Base-by-base conservation (phyloP, 2,113 vertebrate genomes). In the Pterophyllum scalare region DNA sequence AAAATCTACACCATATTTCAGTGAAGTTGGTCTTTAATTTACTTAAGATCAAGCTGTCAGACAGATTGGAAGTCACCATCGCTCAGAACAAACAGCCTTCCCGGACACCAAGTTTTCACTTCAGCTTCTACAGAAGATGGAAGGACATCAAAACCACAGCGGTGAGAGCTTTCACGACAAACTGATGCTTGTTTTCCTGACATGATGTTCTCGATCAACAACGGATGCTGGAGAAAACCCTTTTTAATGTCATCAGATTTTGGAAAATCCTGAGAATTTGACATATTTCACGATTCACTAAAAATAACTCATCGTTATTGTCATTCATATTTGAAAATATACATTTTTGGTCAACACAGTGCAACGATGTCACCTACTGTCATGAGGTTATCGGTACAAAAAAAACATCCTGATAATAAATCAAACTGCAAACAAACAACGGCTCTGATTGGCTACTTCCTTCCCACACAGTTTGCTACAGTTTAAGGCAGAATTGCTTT, bases 401-500 rank as follows among this genome's bases (percentile, higher is more conserved):
- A 79, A 56, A n/a, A 31, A 57, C 24, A 2, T 13, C 54, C 22
- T 12, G 24, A 75, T 59, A 31, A 72, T 49, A 20, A 33, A 80
- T 59, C 31, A 62, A 14, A 61, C 14, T 59, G 54, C 38, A 80
- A 72, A 81, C 77, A 67, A 67, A 85, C 75, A 67, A 67, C 26
- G 20, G 24, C 57, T 80, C 43, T 28, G 77, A 88, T 75, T 59
- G 70, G 64, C 78, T 81, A 58, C 57, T 5, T 83, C 80, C 0
- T 19, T 57, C 78, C 26, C 14, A 2, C 79, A 72, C 60, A 52
- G 57, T 43, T 84, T 76, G 88, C 92, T 92, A 92, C 83, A 40
- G 82, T 86, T 79, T 93, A 92, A 93, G 92, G 92, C 89, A 92
- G 87, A 91, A 59, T 91, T 17, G 9, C 6, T 13, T 61, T 62